Base-by-base conservation (phyloP, 2,797 vertebrate genomes). In the Centropyge bicolor region DNA sequence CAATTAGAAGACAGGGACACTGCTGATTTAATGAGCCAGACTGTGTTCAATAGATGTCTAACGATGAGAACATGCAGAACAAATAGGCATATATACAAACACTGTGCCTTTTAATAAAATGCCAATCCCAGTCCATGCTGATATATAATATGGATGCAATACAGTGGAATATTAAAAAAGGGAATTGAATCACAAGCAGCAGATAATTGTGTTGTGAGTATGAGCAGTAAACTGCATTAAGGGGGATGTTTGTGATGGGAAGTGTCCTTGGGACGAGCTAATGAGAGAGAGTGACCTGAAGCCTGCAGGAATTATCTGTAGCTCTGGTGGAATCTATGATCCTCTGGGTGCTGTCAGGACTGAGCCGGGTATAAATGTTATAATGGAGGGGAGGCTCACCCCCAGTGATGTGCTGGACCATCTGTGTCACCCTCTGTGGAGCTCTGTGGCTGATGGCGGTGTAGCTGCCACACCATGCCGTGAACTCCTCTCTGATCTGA, bases 401-500 rank as follows among this genome's bases (percentile, higher is more conserved):
- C 61, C 49, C 20, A 70, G 24, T 52, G 57, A 64, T 46, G 12
- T 67, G 6, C 24, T n/a, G n/a, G 52, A 14, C n/a, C 59, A 24
- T 67, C 55, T 67, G 69, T 54, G 57, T 48, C 49, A 36, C 17
- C n/a, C 38, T 64, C 38, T 43, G 24, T 6, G 13, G 54, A 27
- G 63, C 51, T 48, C 27, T 70, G 36, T 54, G 22, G n/a, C 45
- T 64, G 40, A 19, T 13, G 22, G 48, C 46, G n/a, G 19, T 68
- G 14, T 56, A 64, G 48, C 43, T 64, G 43, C 57, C 20, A 22
- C 17, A 67, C 6, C 51, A 31, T 1, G 17, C 40, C 17, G 24
- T 31, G 31, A 74, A 38, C n/a, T 74, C 12, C 14, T 71, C 51
- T 62, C 49, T 69, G 46, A 74, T 77, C 57, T 56, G 36, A 82